Conservation (phyloP, 2,113 vertebrate species). For the Columba livia region DNA sequence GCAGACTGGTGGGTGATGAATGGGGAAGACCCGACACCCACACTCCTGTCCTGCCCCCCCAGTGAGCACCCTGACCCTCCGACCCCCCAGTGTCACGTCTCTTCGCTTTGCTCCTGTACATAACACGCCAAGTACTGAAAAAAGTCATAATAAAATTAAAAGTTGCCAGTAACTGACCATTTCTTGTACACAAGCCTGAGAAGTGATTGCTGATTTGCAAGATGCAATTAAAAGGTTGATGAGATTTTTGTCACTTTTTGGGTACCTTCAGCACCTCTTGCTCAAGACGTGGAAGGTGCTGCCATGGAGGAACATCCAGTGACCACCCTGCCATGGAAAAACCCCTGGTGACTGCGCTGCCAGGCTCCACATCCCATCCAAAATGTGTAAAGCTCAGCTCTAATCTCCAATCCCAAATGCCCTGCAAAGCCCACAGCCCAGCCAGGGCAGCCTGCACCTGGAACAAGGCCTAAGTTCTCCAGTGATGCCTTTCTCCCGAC, state of each 20-base stretch:
- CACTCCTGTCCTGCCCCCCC: not conserved
- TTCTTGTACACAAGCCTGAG: not conserved
- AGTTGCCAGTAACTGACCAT: rapidly evolving
- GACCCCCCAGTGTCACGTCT: not conserved
- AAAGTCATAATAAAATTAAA: rapidly evolving
- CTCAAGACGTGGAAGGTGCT: rapidly evolving
- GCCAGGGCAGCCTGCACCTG: not conserved
- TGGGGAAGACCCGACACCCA: not conserved
- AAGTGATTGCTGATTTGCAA: rapidly evolving
- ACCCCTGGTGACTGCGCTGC: not conserved
- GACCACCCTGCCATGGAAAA: not conserved
- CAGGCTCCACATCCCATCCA: rapidly evolving
- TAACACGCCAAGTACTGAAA: rapidly evolving
- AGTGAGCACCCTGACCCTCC: not conserved
- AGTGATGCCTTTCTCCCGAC: not conserved
- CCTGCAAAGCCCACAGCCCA: not conserved
- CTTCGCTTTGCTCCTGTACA: too few relatives aligned
- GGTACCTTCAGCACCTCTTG: not conserved
- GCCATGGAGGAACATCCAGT: not conserved
- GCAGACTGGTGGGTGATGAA: not conserved
- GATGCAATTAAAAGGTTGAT: rapidly evolving
- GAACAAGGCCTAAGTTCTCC: rapidly evolving
- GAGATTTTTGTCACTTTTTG: not conserved
- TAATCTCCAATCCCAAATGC: rapidly evolving
- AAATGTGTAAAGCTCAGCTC: rapidly evolving